Conservation (phyloP, 1,140 invertebrate species). For the Orchestia grillus region DNA sequence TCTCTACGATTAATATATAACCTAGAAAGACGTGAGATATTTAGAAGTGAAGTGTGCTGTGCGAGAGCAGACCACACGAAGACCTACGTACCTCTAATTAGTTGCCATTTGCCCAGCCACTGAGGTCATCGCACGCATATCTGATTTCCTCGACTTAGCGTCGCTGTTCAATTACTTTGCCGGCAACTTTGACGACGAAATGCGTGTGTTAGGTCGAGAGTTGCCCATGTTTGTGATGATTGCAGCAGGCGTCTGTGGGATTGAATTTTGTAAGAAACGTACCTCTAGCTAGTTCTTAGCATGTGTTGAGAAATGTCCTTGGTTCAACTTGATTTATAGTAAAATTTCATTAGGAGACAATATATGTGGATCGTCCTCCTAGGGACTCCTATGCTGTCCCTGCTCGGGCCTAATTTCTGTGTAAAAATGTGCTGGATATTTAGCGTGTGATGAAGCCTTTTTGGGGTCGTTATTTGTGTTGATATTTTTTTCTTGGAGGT, state of each 20-base stretch:
- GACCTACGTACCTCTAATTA: background rate
- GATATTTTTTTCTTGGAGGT: background rate
- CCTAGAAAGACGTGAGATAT: background rate
- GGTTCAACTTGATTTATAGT: background rate
- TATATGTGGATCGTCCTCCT: background rate
- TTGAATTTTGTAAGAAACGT: background rate
- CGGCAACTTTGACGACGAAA: background rate
- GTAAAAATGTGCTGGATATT: background rate
- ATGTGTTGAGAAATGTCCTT: background rate
- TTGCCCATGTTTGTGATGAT: background rate
- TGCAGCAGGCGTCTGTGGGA: background rate
- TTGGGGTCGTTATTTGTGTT: background rate
- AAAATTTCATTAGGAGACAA: background rate
- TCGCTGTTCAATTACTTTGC: background rate
- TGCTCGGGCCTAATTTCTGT: background rate
- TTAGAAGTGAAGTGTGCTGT: background rate
- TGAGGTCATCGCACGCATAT: background rate
- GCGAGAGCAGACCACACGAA: background rate
- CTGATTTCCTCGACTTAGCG: background rate
- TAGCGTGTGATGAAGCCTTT: background rate
- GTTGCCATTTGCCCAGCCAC: background rate
- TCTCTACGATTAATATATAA: background rate
- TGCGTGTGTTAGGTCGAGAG: background rate
- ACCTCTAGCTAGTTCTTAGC: background rate
- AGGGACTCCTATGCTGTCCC: background rate